Conservation (phyloP, 2,888 invertebrate species). For the Callimorpha dominula region DNA sequence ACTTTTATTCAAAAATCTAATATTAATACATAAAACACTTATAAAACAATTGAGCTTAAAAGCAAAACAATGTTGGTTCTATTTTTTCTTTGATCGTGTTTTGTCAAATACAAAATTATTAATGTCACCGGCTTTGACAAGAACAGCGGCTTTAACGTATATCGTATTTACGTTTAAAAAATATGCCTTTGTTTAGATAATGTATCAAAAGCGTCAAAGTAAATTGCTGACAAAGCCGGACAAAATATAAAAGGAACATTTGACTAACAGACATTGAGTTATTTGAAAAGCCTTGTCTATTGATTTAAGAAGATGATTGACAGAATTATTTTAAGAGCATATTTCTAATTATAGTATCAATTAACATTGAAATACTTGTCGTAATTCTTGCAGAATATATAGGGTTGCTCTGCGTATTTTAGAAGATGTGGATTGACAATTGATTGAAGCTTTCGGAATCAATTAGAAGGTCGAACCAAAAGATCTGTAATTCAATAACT, state of each 20-base stretch:
- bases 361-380: background rate
- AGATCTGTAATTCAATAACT: background rate
- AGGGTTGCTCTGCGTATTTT: background rate
- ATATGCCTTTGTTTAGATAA: constrained; percentile 5
- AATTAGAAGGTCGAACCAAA: background rate
- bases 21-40: background rate
- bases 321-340: background rate
- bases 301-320: background rate
- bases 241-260: constrained; percentile 1
- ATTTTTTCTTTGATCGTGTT: constrained; percentile 38
- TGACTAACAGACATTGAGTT: constrained; percentile 2
- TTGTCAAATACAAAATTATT: constrained; percentile 36
- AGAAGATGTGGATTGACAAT: background rate
- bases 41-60: background rate
- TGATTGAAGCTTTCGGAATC: background rate
- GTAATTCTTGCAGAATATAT: background rate
- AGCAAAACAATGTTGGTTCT: constrained; percentile 9
- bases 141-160: constrained; percentile 31
- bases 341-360: background rate
- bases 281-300: background rate
- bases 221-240: background rate
- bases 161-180: background rate
- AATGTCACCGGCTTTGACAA: constrained; percentile 25
- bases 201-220: background rate
- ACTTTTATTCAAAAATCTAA: background rate